Percentiles rank a stretch among this genome's conserved stretches.
Conservation (phyloP, 2,888 invertebrate genomes). For the Luffia ferchaultella region DNA sequence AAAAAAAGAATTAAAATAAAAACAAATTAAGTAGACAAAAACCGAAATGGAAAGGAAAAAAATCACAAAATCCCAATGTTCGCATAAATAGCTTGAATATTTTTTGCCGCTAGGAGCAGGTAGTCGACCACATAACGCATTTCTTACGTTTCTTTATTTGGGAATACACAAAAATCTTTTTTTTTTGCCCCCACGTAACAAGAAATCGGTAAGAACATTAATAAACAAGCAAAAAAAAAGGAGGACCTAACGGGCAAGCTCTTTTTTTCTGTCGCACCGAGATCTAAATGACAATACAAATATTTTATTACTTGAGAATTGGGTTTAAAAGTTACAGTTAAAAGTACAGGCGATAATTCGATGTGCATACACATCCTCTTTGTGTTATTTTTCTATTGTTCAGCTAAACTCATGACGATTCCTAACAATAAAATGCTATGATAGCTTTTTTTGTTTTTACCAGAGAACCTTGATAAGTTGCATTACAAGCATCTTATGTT, state of each 20-base stretch:
- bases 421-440: neutral
- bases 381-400: too few species aligned
- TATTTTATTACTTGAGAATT: neutral
- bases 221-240: neutral
- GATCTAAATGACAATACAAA: neutral
- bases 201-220: neutral
- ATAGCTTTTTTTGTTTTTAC: neutral
- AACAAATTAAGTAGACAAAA: neutral
- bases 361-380: neutral
- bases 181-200: neutral
- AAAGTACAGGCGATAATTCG: neutral
- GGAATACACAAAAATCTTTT: neutral
- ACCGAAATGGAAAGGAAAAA: neutral
- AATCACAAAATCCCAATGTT: neutral
- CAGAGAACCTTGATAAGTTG: neutral
- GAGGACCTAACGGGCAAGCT: neutral
- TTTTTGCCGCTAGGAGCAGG: neutral
- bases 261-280: neutral
- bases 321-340: neutral
- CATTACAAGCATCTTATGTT: too few species aligned
- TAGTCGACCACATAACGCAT: neutral
- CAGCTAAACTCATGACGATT: neutral
- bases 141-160: neutral
- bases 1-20: neutral
- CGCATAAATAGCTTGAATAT: neutral